phyloP scores from a whole-genome alignment of 2,888 invertebrate species.

The Lysandra bellargus region DNA sequence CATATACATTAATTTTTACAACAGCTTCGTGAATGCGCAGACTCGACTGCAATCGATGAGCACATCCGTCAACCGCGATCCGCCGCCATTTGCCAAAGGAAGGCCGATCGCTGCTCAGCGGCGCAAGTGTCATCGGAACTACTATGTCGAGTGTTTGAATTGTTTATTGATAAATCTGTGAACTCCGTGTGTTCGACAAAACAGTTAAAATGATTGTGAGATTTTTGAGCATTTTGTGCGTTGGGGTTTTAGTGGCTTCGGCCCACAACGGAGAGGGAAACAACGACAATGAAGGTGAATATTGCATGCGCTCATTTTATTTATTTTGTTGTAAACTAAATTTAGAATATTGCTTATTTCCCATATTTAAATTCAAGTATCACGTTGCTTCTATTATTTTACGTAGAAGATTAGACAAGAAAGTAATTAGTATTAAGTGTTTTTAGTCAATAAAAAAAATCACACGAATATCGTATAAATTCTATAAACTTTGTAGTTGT shows the following conservation, averaged over 20 bases:
- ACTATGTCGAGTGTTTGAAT: conserved; percentile 74
- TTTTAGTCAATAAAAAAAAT: background rate
- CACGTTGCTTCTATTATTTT: background rate
- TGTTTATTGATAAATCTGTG: conserved; percentile 67
- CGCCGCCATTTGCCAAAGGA: conserved; percentile 79
- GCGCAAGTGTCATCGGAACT: conserved; percentile 73
- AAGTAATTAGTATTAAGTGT: background rate
- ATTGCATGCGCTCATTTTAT: conserved; percentile 43
- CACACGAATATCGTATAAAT: background rate
- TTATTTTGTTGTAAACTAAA: conserved; percentile 42
- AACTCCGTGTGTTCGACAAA: conserved; percentile 67
- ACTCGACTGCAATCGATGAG: conserved; percentile 76
- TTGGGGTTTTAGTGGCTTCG: conserved; percentile 75
- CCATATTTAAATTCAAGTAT: background rate
- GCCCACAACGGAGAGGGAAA: conserved; percentile 70
- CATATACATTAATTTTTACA: conserved; percentile 39
- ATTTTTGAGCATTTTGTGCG: conserved; percentile 74
- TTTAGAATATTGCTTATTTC: conserved; percentile 19
- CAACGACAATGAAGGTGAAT: conserved; percentile 78
- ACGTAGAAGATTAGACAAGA: background rate
- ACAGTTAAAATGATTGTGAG: conserved; percentile 79
- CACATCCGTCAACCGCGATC: conserved; percentile 78
- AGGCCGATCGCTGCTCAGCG: conserved; percentile 69
- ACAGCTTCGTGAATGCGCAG: conserved; percentile 58
- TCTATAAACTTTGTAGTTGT: conserved; percentile 6